phyloP scores from a whole-genome alignment of 92 coral and sea anemone species.

The Epizoanthus ramosus region DNA sequence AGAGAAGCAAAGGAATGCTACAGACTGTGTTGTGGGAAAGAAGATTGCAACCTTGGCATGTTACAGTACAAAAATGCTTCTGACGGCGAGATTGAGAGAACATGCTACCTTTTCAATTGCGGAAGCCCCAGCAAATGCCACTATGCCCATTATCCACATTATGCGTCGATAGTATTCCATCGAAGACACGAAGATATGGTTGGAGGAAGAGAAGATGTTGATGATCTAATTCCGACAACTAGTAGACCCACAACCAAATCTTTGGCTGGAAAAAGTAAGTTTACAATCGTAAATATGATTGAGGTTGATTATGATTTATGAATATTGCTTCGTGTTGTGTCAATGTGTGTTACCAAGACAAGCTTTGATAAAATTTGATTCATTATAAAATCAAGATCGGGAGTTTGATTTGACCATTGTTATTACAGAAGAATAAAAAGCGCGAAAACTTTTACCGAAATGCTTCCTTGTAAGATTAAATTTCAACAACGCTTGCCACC shows the following conservation, averaged over 20 bases:
- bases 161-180: conserved; percentile 29
- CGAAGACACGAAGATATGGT: conserved; percentile 1
- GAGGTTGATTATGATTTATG: not conserved
- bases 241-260: conserved; percentile 26
- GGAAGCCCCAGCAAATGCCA: conserved; percentile 38
- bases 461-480: conserved; percentile 32
- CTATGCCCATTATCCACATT: conserved; percentile 10
- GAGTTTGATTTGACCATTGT: not conserved
- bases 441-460: conserved; percentile 4
- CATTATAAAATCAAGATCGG: not conserved
- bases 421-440: not conserved
- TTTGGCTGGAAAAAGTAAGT: conserved; percentile 38
- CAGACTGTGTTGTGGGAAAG: conserved; percentile 8
- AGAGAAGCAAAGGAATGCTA: conserved; percentile 4
- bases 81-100: conserved; percentile 28
- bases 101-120: conserved; percentile 34
- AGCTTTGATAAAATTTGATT: not conserved
- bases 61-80: conserved; percentile 17
- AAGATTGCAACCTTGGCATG: conserved; percentile 28
- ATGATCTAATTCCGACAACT: not conserved
- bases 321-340: not conserved
- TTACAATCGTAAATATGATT: not conserved
- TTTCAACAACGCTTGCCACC: conserved; percentile 5
- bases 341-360: not conserved
- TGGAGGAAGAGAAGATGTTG: conserved; percentile 23